Base-by-base conservation (phyloP, 2,113 vertebrate species). In the Thryonomys swinderianus region DNA sequence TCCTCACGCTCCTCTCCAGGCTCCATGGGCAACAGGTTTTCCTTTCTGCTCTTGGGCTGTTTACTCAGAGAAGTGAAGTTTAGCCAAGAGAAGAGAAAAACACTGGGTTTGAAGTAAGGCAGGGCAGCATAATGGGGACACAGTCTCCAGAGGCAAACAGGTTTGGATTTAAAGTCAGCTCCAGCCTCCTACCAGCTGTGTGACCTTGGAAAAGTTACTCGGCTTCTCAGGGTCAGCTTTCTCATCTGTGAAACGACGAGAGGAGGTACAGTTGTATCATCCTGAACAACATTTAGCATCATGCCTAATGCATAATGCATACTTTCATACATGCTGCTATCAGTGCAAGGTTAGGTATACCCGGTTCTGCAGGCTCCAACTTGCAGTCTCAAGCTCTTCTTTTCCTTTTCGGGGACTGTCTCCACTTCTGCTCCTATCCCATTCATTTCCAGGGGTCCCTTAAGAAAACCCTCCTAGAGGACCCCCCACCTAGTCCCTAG, bases 161-260 rank as follows among this genome's bases (percentile, higher is more conserved):
- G 7, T 21, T 13, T 57, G 23, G 45, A 20, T n/a, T 51, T 57
- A 71, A 84, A 1, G n/a, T 16, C 1, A 23, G 16, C 53, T 61
- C 61, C 23, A 84, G 51, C 53, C 81, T 90, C 62, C 69, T 7
- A 32, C 21, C 7, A 32, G 32, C 45, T 57, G 40, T 42, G 55
- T 57, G 40, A 55, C 32, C 74, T 78, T 61, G 27, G 79, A 14
- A 34, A 73, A 25, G 23, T 73, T 45, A 55, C 27, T 67, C 21
- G 61, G 90, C 66, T 62, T 93, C 81, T 85, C 78, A 62, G 42
- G 55, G 64, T 86, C 53, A 8, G 69, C 67, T 82, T 92, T 84
- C 61, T 59, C 69, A 64, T 85, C 34, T 95, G 2, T 61, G 86
- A 91, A 94, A 87, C 16, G 51, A 69, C 7, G 55, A 51, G 74